Evolutionary conservation across 92 coral and sea anemone genomes (phyloP).

Genomic region (Zoanthus sociatus): DNA sequence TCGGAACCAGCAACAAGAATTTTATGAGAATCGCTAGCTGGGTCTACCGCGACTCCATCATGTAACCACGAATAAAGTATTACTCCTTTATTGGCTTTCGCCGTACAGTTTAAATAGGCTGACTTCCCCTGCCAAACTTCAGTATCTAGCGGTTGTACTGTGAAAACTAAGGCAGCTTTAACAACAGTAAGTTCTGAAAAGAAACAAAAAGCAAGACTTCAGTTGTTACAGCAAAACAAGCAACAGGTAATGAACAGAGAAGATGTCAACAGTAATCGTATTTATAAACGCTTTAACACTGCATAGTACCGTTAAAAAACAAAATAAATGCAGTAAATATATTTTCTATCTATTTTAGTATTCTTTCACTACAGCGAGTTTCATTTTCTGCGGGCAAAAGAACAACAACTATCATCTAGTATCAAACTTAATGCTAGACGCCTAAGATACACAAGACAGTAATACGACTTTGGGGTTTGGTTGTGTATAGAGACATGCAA

Average conservation of each 20-base stretch:
- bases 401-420: neutral
- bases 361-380: too few species aligned
- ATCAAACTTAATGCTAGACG: neutral
- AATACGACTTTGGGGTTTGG: neutral
- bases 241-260: conserved; percentile 9
- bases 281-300: neutral
- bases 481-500: conserved; percentile 17
- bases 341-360: neutral
- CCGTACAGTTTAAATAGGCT: conserved; percentile 66
- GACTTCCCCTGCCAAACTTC: conserved; percentile 62
- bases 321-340: neutral
- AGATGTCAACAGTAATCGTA: neutral
- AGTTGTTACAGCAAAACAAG: conserved; percentile 2
- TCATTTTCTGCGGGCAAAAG: neutral
- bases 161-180: conserved; percentile 52
- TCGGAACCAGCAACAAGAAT: conserved; percentile 44
- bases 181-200: conserved; percentile 64
- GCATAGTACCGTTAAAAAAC: neutral
- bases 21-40: conserved; percentile 29
- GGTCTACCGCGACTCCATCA: conserved; percentile 18
- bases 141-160: conserved; percentile 54
- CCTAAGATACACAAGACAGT: neutral
- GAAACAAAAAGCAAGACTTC: too few species aligned
- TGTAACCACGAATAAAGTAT: conserved; percentile 65
- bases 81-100: conserved; percentile 11